These are phyloP conservation scores for Ramphastos sulfuratus DNA, from an alignment of 2,113 vertebrate genomes.

Conservation along the genomic window DNA sequence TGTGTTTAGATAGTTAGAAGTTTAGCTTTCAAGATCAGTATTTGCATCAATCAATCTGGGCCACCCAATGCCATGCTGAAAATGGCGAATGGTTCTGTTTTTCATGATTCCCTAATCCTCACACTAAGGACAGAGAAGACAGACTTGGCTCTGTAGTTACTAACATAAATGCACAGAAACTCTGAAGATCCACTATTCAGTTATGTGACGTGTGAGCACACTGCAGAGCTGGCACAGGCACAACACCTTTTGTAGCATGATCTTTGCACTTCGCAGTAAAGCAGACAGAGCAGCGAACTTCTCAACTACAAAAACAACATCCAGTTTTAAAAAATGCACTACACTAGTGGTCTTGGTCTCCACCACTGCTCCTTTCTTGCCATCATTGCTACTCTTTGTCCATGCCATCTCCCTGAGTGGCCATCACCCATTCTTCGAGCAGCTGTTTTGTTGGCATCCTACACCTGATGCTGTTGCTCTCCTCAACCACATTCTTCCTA, in stretches of 20 bases:
- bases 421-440: background rate
- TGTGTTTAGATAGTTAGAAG: background rate
- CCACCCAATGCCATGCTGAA: background rate
- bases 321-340: background rate
- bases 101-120: background rate
- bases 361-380: background rate
- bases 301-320: background rate
- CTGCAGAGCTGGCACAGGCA: background rate
- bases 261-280: background rate
- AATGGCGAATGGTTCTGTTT: background rate
- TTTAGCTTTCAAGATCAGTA: background rate
- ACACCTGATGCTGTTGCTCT: background rate
- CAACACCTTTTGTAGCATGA: background rate
- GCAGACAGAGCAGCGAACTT: background rate
- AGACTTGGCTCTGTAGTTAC: background rate
- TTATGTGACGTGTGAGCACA: background rate
- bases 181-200: background rate
- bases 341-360: background rate
- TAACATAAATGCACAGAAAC: background rate
- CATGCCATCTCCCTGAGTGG: background rate
- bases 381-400: background rate
- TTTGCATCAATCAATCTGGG: background rate
- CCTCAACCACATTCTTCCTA: fast-evolving
- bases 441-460: background rate
- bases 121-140: background rate